Evolutionary conservation across 2,888 invertebrate genomes (phyloP).

Genomic region (Troides helena): DNA sequence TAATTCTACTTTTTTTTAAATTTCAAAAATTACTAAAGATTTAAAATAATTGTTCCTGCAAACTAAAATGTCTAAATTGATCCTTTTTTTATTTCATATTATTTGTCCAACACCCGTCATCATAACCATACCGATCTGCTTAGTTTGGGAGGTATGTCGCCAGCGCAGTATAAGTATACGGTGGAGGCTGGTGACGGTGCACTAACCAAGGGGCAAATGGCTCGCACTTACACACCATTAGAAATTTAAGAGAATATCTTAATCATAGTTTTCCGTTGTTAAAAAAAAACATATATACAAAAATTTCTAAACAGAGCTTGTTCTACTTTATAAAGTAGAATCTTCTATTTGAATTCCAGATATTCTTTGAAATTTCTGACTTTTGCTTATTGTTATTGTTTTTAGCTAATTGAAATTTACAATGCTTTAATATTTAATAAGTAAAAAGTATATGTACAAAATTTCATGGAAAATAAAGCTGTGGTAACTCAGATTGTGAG

Average conservation of each 20-base stretch:
- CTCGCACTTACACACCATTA: slow-evolving; percentile 34
- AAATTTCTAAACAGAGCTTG: not conserved
- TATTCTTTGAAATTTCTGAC: slow-evolving; percentile 8
- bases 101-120: slow-evolving; percentile 44
- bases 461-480: no score
- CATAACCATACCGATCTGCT: slow-evolving; percentile 38
- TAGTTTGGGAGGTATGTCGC: slow-evolving; percentile 64
- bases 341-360: not conserved
- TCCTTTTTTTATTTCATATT: slow-evolving; percentile 59
- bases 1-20: no score
- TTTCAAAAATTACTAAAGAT: no score
- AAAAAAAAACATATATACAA: not conserved
- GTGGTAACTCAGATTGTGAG: no score
- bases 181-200: slow-evolving; percentile 44
- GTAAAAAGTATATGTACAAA: not conserved
- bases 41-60: not conserved
- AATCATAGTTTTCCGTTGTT: not conserved
- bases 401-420: not conserved
- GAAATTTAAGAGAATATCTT: slow-evolving; percentile 14
- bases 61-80: not conserved
- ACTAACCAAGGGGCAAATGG: slow-evolving; percentile 32
- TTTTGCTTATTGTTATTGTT: slow-evolving; percentile 1
- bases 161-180: slow-evolving; percentile 35
- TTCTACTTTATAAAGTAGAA: not conserved
- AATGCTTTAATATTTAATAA: not conserved